Evolutionary conservation across 2,888 invertebrate species (phyloP), one percentile per base, ranked within the genome.

Genomic region (Lomographa bimaculata): DNA sequence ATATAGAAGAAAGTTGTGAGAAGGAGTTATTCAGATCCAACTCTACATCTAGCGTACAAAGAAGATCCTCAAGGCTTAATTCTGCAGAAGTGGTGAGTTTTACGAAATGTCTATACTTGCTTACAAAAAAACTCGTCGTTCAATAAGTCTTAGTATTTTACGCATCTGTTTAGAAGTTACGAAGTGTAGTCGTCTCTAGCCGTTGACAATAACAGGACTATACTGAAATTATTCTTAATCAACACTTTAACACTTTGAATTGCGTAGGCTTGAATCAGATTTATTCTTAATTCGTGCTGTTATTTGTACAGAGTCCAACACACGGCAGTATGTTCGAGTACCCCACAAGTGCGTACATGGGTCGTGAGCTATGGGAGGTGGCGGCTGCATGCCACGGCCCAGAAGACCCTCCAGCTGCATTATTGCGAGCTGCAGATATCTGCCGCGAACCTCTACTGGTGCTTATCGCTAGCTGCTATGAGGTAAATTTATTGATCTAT

Each of bases 381-480:
- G 89, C 93, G 33, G 90, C 93, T 7, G 90, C 91, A 17, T 93
- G 93, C 54, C 93, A 93, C 61, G 92, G 92, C 19, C 93, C 93
- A 27, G 92, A 91, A 46, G 94, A 94, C 75, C 93, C 94, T 6
- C 93, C 93, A 0, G 91, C 91, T 5, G 91, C 93, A 5, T 68
- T 94, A 12, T 64, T 93, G 7, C 89, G 90, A 6, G 91, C 92
- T 2, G 91, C 93, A 0, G 86, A 89, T 17, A 55, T 80, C 19
- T 91, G 91, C 43, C 80, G 89, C 12, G 91, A 91, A 52, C 93
- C 94, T 0, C 64, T 93, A 35, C 79, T 94, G 4, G 92, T 92
- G 5, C 89, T 94, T 41, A 81, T 94, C 21, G 94, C 94, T 6
- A 92, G 92, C 41, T 93, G 92, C 64, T 94, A 93, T 63, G 93